Base-by-base conservation (phyloP, 2,113 vertebrate genomes). In the Anhinga anhinga region DNA sequence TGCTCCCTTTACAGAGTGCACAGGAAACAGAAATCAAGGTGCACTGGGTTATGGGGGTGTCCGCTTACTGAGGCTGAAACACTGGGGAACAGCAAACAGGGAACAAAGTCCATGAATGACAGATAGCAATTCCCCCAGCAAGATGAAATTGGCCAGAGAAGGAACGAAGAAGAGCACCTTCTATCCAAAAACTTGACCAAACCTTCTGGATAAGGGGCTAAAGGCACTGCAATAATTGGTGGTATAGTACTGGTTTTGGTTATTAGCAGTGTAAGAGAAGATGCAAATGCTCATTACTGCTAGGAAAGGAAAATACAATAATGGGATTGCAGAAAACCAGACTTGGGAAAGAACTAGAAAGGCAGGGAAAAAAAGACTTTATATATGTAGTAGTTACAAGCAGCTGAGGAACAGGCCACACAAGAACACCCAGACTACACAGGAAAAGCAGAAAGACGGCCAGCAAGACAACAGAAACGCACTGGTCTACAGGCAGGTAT, bases 51-150 rank as follows among this genome's bases (percentile, higher is more conserved):
- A 81, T 65, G 4, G 13, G 7, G 5, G 0, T 20, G 9, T 34
- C 63, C 26, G 26, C 25, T 53, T 29, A 61, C 7, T 36, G n/a
- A 61, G 23, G 59, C 23, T 61, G 59, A 38, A 38, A n/a, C n/a
- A 38, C 58, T 61, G 59, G 15, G n/a, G 11, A 61, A 34, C 59
- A 61, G 59, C 17, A 71, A 74, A 82, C 3, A 32, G 40, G 59
- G 10, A 71, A 59, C 6, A 6, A 72, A 79, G 16, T 4, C 44
- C 36, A 36, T 61, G 34, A 18, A 62, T 22, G 23, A 21, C 26
- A 49, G 26, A 49, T 10, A 74, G 2, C 0, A 2, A n/a, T 22
- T 16, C 8, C 13, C 11, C 10, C 27, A 66, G 38, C 1, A 62
- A 71, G 16, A 71, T 26, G 13, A 23, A 93, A 53, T 0, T 34